These are phyloP conservation scores for Ganaspis sp. DNA, from an alignment of 1,140 invertebrate species.

Conservation along the genomic window DNA sequence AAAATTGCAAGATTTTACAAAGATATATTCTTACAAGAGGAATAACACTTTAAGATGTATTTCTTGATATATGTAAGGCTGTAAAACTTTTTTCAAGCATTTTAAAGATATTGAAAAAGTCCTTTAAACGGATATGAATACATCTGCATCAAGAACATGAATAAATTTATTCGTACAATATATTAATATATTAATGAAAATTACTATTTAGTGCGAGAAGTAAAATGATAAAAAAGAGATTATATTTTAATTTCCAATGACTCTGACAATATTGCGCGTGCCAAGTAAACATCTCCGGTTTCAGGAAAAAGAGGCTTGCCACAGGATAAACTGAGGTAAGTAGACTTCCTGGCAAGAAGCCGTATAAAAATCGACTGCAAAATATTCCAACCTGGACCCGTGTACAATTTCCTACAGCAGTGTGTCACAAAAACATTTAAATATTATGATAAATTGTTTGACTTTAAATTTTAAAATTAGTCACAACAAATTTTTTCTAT, in stretches of 20 bases:
- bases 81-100: not conserved
- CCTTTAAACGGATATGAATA: not conserved
- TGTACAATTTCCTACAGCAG: not conserved
- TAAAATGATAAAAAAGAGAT: not conserved
- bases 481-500: too few species aligned
- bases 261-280: constrained; percentile 38
- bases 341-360: constrained; percentile 46
- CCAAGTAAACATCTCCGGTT: constrained; percentile 52
- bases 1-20: not conserved
- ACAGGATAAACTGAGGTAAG: constrained; percentile 41
- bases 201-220: too few species aligned
- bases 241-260: constrained; percentile 3
- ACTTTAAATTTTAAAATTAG: not conserved
- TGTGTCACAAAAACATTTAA: too few species aligned
- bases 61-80: not conserved
- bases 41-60: not conserved
- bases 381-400: constrained; percentile 36
- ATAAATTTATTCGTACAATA: too few species aligned
- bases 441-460: too few species aligned
- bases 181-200: too few species aligned
- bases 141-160: too few species aligned
- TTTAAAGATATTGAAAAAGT: not conserved
- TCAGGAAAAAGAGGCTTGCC: constrained; percentile 43
- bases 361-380: constrained; percentile 42
- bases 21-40: not conserved